Percentiles rank a stretch among this genome's conserved stretches.
These are phyloP conservation scores for Spinibarbus caldwelli DNA, from an alignment of 2,797 vertebrate species.

Conservation along the genomic window DNA sequence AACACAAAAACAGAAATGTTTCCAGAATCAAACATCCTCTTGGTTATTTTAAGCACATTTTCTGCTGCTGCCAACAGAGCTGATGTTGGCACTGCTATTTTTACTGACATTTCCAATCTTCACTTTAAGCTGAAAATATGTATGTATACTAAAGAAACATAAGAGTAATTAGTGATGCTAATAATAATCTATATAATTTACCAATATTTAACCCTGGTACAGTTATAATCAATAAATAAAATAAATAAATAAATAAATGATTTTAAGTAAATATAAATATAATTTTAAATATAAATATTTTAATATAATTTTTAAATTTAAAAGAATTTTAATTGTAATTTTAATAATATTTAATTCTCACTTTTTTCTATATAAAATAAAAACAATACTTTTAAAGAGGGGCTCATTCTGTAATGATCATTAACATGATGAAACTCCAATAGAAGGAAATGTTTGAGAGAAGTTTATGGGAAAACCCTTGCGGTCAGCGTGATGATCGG, in stretches of 20 bases:
- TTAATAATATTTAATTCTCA: no score
- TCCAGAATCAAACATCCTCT: neutral
- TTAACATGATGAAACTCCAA: neutral
- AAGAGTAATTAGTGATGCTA: neutral
- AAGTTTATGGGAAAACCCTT: neutral
- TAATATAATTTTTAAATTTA: no score
- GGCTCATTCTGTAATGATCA: neutral
- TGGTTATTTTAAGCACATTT: neutral
- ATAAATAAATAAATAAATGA: neutral
- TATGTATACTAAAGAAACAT: neutral
- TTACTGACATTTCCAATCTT: neutral
- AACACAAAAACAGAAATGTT: constrained; percentile 1
- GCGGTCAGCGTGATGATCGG: neutral
- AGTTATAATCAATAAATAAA: no score
- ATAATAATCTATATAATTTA: neutral
- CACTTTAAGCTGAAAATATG: neutral
- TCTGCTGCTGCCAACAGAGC: neutral
- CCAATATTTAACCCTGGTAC: neutral
- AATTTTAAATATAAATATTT: no score
- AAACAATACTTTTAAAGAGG: neutral
- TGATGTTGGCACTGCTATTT: neutral
- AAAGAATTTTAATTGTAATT: no score
- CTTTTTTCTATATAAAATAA: neutral
- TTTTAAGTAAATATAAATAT: no score
- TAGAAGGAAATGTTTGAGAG: neutral